A percentile compares a stretch with the other conserved stretches of the same genome.
phyloP scores from a whole-genome alignment of 1,140 invertebrate genomes.

The Armadillidium nasatum region DNA sequence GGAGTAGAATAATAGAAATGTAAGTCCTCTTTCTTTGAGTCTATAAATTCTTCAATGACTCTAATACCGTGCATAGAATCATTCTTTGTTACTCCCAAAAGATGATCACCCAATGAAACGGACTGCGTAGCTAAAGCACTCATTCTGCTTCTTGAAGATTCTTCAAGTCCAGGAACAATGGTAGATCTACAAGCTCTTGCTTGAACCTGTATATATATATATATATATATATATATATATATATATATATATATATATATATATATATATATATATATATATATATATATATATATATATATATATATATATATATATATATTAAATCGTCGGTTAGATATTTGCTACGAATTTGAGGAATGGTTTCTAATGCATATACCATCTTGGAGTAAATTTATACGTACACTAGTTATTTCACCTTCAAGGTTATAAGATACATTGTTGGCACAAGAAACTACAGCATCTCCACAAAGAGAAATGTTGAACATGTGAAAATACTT shows the following conservation, averaged over 20 bases:
- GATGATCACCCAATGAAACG: constrained; percentile 54
- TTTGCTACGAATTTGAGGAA: too few relatives aligned
- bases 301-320: too few relatives aligned
- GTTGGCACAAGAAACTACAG: constrained; percentile 51
- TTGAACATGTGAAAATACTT: constrained; percentile 60
- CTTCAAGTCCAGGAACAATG: constrained; percentile 50
- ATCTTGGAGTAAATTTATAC: constrained; percentile 10
- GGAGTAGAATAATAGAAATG: constrained; percentile 53
- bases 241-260: constrained; percentile 1
- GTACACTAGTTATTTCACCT: constrained; percentile 40
- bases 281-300: background rate
- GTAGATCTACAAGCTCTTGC: constrained; percentile 55
- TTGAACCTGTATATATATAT: constrained; percentile 38
- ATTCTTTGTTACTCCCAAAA: constrained; percentile 52
- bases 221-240: constrained; percentile 15
- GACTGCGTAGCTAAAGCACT: constrained; percentile 53
- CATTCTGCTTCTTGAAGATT: constrained; percentile 29
- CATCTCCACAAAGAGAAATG: constrained; percentile 55
- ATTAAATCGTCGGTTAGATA: too few relatives aligned
- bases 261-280: constrained; percentile 1
- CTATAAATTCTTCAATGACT: constrained; percentile 49
- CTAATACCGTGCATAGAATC: constrained; percentile 47
- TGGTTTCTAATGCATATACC: too few relatives aligned
- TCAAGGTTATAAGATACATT: constrained; percentile 50
- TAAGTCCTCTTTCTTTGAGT: constrained; percentile 46